A percentile compares a stretch with the other conserved stretches of the same genome.
Conservation (phyloP, 2,888 invertebrate species). For the Hemistola chrysoprasaria region DNA sequence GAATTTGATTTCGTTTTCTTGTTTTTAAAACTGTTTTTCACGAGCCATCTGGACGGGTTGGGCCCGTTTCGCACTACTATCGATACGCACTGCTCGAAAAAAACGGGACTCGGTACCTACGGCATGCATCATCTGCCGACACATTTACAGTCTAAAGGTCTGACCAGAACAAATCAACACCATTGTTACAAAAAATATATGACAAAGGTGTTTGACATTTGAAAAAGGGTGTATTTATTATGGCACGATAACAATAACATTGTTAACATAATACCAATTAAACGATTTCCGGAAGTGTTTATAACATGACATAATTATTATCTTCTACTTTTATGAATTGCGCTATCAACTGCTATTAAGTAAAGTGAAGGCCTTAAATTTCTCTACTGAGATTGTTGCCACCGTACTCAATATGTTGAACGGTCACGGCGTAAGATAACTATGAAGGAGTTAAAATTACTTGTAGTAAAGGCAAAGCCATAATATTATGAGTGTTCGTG, state of each 20-base stretch:
- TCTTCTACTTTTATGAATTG: constrained; percentile 7
- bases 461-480: constrained; percentile 42
- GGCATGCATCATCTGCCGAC: no score
- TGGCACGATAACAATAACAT: constrained; percentile 4
- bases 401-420: constrained; percentile 34
- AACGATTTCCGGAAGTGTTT: constrained; percentile 18
- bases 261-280: constrained; percentile 11
- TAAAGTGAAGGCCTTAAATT: constrained; percentile 29
- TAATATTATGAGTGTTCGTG: constrained; percentile 59
- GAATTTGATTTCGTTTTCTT: no score
- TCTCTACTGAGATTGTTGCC: constrained; percentile 27
- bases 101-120: no score
- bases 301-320: constrained; percentile 11
- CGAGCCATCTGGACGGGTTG: no score
- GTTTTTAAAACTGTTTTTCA: no score
- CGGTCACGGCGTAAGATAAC: constrained; percentile 47
- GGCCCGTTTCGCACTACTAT: no score
- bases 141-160: no score
- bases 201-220: not conserved
- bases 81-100: no score
- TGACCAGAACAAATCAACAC: no score
- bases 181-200: no score
- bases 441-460: constrained; percentile 35
- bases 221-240: not conserved
- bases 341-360: constrained; percentile 10